Evolutionary conservation across 2,113 vertebrate genomes (phyloP).

Genomic region (Oxyruncus cristatus): DNA sequence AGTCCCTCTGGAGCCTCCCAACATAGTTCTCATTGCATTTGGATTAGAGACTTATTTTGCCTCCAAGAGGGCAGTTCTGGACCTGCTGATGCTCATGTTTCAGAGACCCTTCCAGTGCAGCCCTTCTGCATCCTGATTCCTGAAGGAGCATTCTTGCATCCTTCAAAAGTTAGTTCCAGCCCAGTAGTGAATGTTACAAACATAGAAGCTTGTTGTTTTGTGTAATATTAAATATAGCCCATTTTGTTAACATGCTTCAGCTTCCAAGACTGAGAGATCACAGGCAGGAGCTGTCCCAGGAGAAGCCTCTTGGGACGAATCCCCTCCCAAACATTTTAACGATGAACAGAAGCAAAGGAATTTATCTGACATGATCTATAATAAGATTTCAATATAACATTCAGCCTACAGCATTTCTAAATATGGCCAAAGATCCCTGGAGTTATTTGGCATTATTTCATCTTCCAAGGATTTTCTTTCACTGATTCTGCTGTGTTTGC

Average conservation of each 20-base stretch:
- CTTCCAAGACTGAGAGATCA: slow-evolving; percentile 60
- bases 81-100: neutral
- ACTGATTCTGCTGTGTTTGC: slow-evolving; percentile 52
- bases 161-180: neutral
- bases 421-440: slow-evolving; percentile 56
- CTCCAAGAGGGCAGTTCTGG: neutral
- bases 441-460: slow-evolving; percentile 65
- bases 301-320: slow-evolving; percentile 46
- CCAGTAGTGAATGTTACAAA: neutral
- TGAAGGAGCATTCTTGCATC: neutral
- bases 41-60: neutral
- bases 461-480: slow-evolving; percentile 55
- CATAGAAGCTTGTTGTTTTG: slow-evolving; percentile 17
- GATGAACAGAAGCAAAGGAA: slow-evolving; percentile 48
- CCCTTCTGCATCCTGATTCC: neutral
- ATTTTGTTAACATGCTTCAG: slow-evolving; percentile 29
- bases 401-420: slow-evolving; percentile 67
- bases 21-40: neutral
- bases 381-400: slow-evolving; percentile 60
- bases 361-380: slow-evolving; percentile 57
- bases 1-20: neutral
- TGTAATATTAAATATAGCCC: slow-evolving; percentile 37
- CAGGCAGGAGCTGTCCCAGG: slow-evolving; percentile 38
- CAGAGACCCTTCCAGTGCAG: neutral
- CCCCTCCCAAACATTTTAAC: slow-evolving; percentile 48